Base-by-base conservation (phyloP, 2,888 invertebrate genomes). In the Mystacides longicornis region DNA sequence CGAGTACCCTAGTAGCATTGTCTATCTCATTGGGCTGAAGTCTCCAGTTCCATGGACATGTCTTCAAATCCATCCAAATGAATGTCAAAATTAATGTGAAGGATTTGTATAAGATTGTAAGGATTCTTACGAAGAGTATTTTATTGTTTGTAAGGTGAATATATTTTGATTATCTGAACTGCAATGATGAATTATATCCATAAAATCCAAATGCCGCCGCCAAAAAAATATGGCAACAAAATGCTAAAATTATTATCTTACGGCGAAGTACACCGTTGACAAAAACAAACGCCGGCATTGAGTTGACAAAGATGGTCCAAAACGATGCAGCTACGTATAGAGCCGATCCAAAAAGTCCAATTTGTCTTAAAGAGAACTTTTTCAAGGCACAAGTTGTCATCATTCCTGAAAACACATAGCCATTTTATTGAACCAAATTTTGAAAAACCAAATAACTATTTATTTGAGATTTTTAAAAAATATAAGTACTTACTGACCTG, bases 361-460 rank as follows among this genome's bases (percentile, higher is more conserved):
- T 83, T 62, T 78, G 75, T 19, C 88, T 77, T 62, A 84, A 80
- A 0, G 85, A 79, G 64, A 79, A 86, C 56, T 75, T 81, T 64
- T 83, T 83, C 49, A 88, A 70, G 1, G 87, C 73, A 43, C 80
- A 80, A 21, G 85, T 86, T 19, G 85, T 81, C 51, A 85, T 73
- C 48, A 88, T 75, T 37, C 87, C 88, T 85, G 69, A 14, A 71
- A 71, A 20, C 16, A 52, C 16, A 43, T 45, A 45, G 9, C 5
- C 45, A 21, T 4, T 20, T 19, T 19, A 37, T 7, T 37, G 5
- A 27, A 27, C 27, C 11, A 5, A n/a, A 27, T 27, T 27, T 27
- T 7, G 11, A 27, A 11, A 27, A 27, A 11, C 27, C 5, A 27
- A 27, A 27, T 5, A 27, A 27, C 11, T 5, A 27, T 11, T 5